phyloP scores from a whole-genome alignment of 1,140 invertebrate species.

The Atopsyche davidsoni region DNA sequence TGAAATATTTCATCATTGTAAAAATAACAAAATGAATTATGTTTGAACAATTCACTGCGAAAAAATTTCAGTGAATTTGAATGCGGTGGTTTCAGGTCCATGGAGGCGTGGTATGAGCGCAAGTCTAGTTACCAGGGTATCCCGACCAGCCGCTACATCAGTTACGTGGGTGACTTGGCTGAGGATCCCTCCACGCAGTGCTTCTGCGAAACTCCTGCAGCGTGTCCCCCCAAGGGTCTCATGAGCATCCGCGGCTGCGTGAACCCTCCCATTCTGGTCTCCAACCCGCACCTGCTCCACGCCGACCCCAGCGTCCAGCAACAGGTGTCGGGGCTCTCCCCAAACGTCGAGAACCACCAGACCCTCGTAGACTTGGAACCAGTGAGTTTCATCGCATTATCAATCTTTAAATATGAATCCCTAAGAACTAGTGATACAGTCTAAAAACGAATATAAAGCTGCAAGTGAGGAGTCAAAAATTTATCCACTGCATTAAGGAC shows the following conservation, averaged over 20 bases:
- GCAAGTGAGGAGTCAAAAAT: too few species aligned
- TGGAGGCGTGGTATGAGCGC: conserved; percentile 55
- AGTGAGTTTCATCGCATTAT: too few species aligned
- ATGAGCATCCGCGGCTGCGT: conserved; percentile 63
- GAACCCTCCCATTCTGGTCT: conserved; percentile 61
- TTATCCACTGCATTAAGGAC: too few species aligned
- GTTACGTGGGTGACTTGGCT: conserved; percentile 62
- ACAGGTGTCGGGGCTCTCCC: conserved; percentile 64
- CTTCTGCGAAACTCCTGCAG: conserved; percentile 60
- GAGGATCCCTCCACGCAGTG: conserved; percentile 64
- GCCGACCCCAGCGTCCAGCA: conserved; percentile 60
- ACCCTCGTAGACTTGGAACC: conserved; percentile 72
- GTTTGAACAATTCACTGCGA: too few species aligned
- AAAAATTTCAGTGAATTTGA: too few species aligned
- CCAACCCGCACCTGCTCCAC: conserved; percentile 77
- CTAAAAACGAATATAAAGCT: too few species aligned
- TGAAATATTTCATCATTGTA: too few species aligned
- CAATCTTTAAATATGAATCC: too few species aligned
- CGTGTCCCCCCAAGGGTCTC: conserved; percentile 63
- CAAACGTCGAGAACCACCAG: conserved; percentile 63
- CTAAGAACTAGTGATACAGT: too few species aligned
- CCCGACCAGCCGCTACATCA: conserved; percentile 58
- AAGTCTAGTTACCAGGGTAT: conserved; percentile 60
- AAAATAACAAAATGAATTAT: too few species aligned
- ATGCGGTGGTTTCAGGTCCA: conserved; percentile 53